Evolutionary conservation across 2,888 invertebrate species (phyloP), one percentile per base, ranked within the genome.

Genomic region (Alloplasta piceator): DNA sequence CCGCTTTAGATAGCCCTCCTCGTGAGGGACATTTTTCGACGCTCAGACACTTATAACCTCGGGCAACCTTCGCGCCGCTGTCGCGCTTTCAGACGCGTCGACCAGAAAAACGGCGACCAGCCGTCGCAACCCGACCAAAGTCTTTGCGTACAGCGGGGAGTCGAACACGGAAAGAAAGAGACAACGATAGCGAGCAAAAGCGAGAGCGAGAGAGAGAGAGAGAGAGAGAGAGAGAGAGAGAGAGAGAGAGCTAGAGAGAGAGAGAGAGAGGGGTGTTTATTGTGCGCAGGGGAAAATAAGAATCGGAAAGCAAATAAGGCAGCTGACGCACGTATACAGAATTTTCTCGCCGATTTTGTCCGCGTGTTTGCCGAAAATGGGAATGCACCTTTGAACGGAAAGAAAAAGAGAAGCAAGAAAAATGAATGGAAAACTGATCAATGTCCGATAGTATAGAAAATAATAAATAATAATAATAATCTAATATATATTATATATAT

Each of bases 161-260:
- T 67, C 41, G 73, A 43, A 56, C 56, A 46, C 6, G 63, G 39
- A 55, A 41, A 12, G 38, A 12, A 7, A 26, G 38, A 39, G 46
- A 66, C 12, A 52, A 43, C 77, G 89, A 88, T 89, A 52, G 41
- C 77, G 89, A 88, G 89, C 89, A 89, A 89, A 89, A 10, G 26
- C 36, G 12, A 38, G 9, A 75, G 14, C 14, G 41, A 38, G 10
- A 55, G 50, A 41, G 16, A 14, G 26, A 16, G 38, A 56, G 72
- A 83, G 76, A 83, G 78, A 43, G 4, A 43, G 6, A 43, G 26
- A n/a, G n/a, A n/a, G n/a, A n/a, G n/a, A n/a, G n/a, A n/a, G n/a
- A n/a, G n/a, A n/a, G n/a, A n/a, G n/a, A n/a, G n/a, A n/a, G n/a
- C n/a, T n/a, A n/a, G n/a, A n/a, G n/a, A n/a, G n/a, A n/a, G n/a